A percentile compares a stretch with the other conserved stretches of the same genome.
phyloP scores from a whole-genome alignment of 2,888 invertebrate genomes.

The Dasysyrphus albostriatus region DNA sequence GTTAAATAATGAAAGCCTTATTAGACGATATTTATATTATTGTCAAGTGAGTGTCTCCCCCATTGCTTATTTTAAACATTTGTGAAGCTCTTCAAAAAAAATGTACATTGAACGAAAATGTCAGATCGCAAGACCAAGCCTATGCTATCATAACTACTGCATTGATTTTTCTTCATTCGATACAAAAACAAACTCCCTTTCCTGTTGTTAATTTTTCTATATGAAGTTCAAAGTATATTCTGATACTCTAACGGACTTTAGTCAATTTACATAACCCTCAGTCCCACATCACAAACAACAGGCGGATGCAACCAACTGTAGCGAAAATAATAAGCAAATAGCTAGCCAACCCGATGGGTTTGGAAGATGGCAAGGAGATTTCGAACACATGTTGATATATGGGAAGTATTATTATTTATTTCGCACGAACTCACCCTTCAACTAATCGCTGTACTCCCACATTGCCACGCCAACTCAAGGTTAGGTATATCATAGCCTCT shows the following conservation, averaged over 20 bases:
- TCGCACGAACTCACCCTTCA: conserved; percentile 57
- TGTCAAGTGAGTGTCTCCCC: no score
- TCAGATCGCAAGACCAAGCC: neutral
- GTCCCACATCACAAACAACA: neutral
- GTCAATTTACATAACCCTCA: conserved; percentile 35
- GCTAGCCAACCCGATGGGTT: conserved; percentile 18
- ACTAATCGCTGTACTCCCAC: conserved; percentile 24
- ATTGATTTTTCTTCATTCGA: neutral
- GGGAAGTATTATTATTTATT: conserved; percentile 73
- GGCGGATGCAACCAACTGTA: conserved; percentile 35
- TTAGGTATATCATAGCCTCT: conserved; percentile 19
- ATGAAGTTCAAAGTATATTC: conserved; percentile 31
- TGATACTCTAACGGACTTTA: conserved; percentile 1
- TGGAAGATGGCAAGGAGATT: conserved; percentile 36
- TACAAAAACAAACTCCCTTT: conserved; percentile 27
- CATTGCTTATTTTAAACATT: no score
- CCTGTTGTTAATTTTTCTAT: conserved; percentile 36
- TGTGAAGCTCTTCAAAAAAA: no score
- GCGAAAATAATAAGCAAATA: conserved; percentile 62
- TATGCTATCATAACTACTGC: neutral
- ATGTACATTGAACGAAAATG: no score
- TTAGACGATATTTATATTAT: no score
- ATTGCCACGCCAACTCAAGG: neutral
- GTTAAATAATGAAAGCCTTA: no score
- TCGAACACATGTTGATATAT: conserved; percentile 70